Evolutionary conservation across 2,113 vertebrate genomes (phyloP).

Genomic region (Cinclus cinclus): DNA sequence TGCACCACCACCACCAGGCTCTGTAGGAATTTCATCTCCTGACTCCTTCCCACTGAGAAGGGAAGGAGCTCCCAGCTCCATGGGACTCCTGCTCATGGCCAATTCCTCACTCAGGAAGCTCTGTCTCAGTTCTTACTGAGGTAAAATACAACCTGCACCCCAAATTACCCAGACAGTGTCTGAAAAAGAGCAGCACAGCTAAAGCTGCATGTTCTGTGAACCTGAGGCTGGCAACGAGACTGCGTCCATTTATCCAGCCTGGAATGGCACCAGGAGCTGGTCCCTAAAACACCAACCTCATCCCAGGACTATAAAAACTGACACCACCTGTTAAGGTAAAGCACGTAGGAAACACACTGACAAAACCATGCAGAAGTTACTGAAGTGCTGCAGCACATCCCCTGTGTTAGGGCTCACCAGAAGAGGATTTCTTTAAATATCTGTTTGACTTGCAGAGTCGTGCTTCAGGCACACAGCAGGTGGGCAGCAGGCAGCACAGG

Average conservation of each 20-base stretch:
- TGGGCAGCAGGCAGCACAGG: background rate
- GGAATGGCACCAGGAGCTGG: too few species aligned
- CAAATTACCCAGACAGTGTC: background rate
- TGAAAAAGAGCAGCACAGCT: background rate
- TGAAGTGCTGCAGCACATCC: background rate
- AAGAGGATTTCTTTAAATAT: background rate
- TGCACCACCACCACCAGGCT: background rate
- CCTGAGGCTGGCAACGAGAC: background rate
- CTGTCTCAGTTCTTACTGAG: background rate
- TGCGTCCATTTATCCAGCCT: background rate
- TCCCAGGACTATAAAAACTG: background rate
- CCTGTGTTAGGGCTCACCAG: background rate
- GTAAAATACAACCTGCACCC: background rate
- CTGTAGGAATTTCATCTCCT: background rate
- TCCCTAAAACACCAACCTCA: background rate
- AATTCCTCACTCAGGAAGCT: background rate
- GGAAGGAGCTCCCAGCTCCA: background rate
- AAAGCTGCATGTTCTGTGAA: background rate
- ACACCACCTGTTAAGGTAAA: background rate
- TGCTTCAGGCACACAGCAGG: background rate
- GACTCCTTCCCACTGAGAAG: background rate
- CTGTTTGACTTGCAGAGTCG: background rate
- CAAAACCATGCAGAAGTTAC: background rate
- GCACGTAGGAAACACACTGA: background rate
- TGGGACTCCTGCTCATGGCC: accelerated